Evolutionary conservation across 2,888 invertebrate genomes (phyloP).

Genomic region (Metalampra italica): DNA sequence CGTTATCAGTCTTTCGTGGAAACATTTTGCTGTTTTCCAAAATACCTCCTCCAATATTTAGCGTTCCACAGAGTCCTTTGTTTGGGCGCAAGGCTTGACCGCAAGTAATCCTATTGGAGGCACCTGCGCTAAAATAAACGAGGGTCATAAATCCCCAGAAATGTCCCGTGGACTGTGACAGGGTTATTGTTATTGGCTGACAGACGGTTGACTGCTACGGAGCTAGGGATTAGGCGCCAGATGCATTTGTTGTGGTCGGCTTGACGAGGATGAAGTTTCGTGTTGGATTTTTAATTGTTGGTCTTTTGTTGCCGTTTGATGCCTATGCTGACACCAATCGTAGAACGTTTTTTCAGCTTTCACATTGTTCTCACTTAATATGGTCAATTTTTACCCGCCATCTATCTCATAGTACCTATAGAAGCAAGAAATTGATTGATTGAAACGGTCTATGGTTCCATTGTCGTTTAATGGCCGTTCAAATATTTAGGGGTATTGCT

Average conservation of each 20-base stretch:
- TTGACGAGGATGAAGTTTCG: not conserved
- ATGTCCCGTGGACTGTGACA: constrained; percentile 31
- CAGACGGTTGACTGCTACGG: constrained; percentile 14
- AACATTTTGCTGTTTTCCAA: not conserved
- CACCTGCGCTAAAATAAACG: constrained; percentile 47
- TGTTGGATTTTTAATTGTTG: not conserved
- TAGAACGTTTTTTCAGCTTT: too few species aligned
- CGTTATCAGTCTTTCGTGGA: too few species aligned
- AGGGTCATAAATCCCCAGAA: constrained; percentile 39
- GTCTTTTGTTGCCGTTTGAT: not conserved
- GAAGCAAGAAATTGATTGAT: too few species aligned
- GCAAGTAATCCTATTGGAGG: constrained; percentile 41
- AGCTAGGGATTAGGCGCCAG: not conserved
- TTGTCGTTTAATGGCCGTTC: too few species aligned
- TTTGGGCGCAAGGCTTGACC: constrained; percentile 35
- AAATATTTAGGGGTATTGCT: too few species aligned
- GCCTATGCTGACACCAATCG: not conserved
- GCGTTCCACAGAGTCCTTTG: constrained; percentile 11
- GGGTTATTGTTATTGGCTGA: constrained; percentile 42
- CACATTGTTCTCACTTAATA: too few species aligned
- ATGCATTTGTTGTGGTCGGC: not conserved
- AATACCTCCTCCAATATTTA: not conserved
- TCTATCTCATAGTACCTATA: too few species aligned
- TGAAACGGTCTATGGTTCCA: too few species aligned
- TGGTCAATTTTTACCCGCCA: too few species aligned